These are phyloP conservation scores for Salpingus planirostris DNA, from an alignment of 2,888 invertebrate species.

Conservation along the genomic window DNA sequence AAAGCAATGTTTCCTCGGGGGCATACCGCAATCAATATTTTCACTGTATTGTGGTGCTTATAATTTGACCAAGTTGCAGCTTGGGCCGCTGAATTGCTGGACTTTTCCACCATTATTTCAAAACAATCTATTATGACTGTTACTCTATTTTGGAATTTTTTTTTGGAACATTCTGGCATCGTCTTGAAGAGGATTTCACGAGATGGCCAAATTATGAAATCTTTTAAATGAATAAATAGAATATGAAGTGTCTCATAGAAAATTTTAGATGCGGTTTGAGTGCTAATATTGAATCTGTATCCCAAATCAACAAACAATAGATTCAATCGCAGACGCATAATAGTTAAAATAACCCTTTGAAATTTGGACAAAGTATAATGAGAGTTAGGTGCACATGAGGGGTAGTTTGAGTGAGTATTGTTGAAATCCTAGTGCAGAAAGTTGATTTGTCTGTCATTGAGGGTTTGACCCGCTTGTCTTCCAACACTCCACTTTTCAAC, in stretches of 20 bases:
- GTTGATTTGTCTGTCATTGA: too few relatives aligned
- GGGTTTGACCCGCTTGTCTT: too few relatives aligned
- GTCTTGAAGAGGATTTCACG: not conserved
- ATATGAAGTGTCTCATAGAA: not conserved
- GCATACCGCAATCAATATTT: not conserved
- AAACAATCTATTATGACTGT: not conserved
- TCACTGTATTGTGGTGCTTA: not conserved
- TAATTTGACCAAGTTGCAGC: not conserved
- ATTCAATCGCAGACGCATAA: not conserved
- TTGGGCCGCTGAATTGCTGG: not conserved
- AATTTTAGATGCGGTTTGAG: not conserved
- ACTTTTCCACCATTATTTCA: not conserved
- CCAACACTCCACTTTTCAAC: too few relatives aligned
- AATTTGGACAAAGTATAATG: too few relatives aligned
- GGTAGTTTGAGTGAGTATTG: too few relatives aligned
- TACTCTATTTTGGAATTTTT: not conserved
- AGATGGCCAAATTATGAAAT: not conserved
- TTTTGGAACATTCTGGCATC: not conserved
- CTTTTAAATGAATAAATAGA: not conserved
- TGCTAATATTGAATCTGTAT: not conserved
- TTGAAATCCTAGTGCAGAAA: too few relatives aligned
- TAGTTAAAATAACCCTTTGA: not conserved
- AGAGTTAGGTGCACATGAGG: too few relatives aligned
- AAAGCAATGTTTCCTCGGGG: not conserved
- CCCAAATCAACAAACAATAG: not conserved